phyloP scores from a whole-genome alignment of 2,797 vertebrate species.

The Arctocebus calabarensis region DNA sequence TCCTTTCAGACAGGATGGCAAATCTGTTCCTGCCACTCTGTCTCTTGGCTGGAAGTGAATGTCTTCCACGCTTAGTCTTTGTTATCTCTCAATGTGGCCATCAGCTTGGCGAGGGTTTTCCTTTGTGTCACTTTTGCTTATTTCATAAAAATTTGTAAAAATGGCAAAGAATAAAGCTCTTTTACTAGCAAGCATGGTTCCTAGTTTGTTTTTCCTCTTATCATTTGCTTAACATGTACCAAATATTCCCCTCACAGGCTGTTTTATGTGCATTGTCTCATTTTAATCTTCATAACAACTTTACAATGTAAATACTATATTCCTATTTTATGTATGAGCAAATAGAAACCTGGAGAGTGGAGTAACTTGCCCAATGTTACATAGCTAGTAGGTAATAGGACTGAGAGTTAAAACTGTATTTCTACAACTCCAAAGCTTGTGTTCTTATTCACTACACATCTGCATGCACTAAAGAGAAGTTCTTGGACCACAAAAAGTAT shows the following conservation, averaged over 20 bases:
- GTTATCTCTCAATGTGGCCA: background rate
- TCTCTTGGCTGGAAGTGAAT: background rate
- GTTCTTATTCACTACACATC: background rate
- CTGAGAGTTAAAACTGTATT: background rate
- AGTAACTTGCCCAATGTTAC: background rate
- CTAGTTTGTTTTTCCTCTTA: background rate
- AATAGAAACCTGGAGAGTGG: background rate
- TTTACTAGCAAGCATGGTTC: background rate
- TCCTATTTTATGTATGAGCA: background rate
- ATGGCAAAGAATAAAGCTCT: background rate
- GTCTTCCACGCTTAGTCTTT: background rate
- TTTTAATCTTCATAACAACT: background rate
- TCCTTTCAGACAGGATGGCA: background rate
- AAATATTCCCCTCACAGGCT: background rate
- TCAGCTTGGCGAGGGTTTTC: background rate
- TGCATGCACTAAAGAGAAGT: background rate
- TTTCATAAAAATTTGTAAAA: constrained; percentile 35
- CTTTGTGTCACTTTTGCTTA: background rate
- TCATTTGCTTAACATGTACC: background rate
- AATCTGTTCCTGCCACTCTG: background rate
- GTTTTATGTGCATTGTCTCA: background rate
- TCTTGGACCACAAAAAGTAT: background rate
- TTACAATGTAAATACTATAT: background rate
- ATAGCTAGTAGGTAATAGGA: no score
- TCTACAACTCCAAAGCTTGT: background rate